Base-by-base conservation (phyloP, 2,888 invertebrate genomes). In the Macaria notata region DNA sequence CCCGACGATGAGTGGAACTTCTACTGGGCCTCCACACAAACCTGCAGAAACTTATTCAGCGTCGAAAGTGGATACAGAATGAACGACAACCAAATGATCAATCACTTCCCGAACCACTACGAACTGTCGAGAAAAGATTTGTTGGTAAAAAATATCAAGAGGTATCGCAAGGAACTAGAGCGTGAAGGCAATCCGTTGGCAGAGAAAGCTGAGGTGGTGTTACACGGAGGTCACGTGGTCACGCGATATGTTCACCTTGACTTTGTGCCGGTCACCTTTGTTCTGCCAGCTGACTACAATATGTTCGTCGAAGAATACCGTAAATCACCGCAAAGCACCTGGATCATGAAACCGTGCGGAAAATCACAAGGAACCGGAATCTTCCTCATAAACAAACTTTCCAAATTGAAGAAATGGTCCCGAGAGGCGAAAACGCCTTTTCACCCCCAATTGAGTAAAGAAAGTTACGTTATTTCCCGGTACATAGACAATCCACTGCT, bases 311-410 rank as follows among this genome's bases (percentile, higher is more conserved):
- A 98, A 79, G 98, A 98, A 79, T 99, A 98, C 81, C 93, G 98
- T 53, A 98, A 98, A 87, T 96, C 96, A 65, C 98, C 98, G 0
- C 96, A 96, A 78, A 97, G 97, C 70, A 98, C 98, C 0, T 99
- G 98, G 98, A 99, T 99, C 65, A 97, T 98, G 95, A 98, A 99
- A 81, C 98, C 98, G 0, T 98, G 98, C 80, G 98, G 98, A 33
- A 97, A 98, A 88, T 98, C 98, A 0, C 97, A 97, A 81, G 97
- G 97, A 1, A 95, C 96, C n/a, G 98, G 98, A 42, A 98, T 99
- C 76, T 98, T 98, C 83, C 92, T 98, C 55, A 98, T 99, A 71
- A 98, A 98, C 83, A 98, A 98, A 90, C 89, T 98, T 60, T 98
- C 98, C 3, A 98, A 98, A 87, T 87, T 98, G 59, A 98, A 98